Evolutionary conservation across 2,888 invertebrate species (phyloP), one percentile per base, ranked within the genome.

Genomic region (Lycophotia porphyrea): DNA sequence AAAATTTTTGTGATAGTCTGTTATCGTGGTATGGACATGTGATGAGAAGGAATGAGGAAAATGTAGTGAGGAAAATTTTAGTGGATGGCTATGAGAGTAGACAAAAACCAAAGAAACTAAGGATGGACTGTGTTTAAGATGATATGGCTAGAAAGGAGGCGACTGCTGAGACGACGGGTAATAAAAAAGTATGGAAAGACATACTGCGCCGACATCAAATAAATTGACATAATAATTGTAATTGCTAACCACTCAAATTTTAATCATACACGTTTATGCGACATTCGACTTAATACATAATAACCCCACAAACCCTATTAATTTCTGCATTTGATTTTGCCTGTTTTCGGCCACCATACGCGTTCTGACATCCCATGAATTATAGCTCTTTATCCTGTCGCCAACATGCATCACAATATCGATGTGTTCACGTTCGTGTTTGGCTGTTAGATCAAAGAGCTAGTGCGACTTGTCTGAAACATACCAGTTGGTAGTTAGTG

Each of bases 321-420:
- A 81, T 76, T 74, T 31, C 61, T 74, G 61, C n/a, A n/a, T 52
- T 74, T 52, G 81, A 63, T 15, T 61, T 61, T 61, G 74, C 18
- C 52, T 52, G 74, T 52, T 44, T 74, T 52, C 44, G 49, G 21
- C 76, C 76, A 74, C 31, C 52, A 63, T 15, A 36, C 49, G n/a
- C n/a, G 34, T 60, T 11, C 34, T 39, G 15, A n/a, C 39, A 39
- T n/a, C 34, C 34, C 42, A 52, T 81, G 49, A 80, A 21, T 76
- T 44, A 76, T 60, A 15, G 42, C 36, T 61, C 74, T 61, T 31
- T 44, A 80, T 52, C n/a, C 81, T n/a, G 75, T 52, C 75, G n/a
- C 31, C 24, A 31, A 63, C 76, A 76, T 81, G 52, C 52, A 74
- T 75, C 61, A 74, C 31, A 36, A 8, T 36, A 74, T 81, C 49